Evolutionary conservation across 2,113 vertebrate species (phyloP), one percentile per base, ranked within the genome.

Genomic region (Etheostoma spectabile): DNA sequence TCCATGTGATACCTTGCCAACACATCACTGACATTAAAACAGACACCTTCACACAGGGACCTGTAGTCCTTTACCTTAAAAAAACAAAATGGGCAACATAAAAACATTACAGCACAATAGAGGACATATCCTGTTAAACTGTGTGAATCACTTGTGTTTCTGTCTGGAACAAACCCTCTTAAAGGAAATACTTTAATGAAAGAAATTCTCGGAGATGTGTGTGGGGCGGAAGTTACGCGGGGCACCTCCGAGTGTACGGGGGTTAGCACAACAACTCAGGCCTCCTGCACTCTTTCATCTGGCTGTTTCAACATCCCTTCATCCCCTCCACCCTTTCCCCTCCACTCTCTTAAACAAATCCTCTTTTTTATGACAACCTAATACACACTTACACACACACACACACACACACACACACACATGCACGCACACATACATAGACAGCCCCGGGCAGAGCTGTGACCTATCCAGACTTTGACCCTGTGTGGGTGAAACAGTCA

Each of bases 211-310:
- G 46, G 49, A 64, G n/a, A 62, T 82, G 70, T 80, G 70, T 85
- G 75, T 71, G 74, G 42, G 86, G 68, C 33, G 80, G 83, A 86
- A 82, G 88, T 91, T 35, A 72, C 56, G 65, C 61, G 48, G 79
- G 76, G 79, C 80, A 77, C 60, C 77, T 83, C 75, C 0, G 68
- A 83, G 69, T 49, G 73, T 75, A 38, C 69, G 18, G 66, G 68
- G 89, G 89, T 93, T 92, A 91, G 85, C 71, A 82, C 86, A 93
- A 93, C 91, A 91, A 73, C 82, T 27, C 77, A 72, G 80, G 89
- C 90, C 85, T 91, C 85, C 85, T 91, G 87, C 63, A 88, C 73
- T 66, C 85, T 90, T 88, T 91, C 89, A 93, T 92, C 84, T 91
- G 71, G 46, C 72, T 82, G 63, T 80, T 90, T 82, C 84, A 90